Conservation (phyloP, 2,888 invertebrate species). For the Cyclophora albipunctata region DNA sequence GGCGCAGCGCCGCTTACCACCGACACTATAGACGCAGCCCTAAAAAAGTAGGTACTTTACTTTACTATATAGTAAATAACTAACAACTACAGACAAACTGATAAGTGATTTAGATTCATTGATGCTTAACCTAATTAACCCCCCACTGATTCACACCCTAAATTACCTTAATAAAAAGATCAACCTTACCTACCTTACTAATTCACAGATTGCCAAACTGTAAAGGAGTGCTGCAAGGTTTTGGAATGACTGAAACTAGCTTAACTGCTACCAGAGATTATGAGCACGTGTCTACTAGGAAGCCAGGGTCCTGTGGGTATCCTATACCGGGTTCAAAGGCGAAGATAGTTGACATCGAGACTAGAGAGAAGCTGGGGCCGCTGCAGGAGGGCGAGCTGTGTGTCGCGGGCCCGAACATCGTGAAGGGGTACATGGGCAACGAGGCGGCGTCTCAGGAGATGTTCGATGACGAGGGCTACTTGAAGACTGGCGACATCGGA, state of each 20-base stretch:
- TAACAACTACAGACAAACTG: too few relatives aligned
- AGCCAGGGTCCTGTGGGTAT: slow-evolving; percentile 46
- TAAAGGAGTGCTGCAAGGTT: slow-evolving; percentile 47
- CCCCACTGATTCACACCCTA: too few relatives aligned
- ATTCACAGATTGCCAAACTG: slow-evolving; percentile 42
- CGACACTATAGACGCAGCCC: slow-evolving; percentile 40
- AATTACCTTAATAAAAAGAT: too few relatives aligned
- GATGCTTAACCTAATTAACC: too few relatives aligned
- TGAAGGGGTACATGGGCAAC: slow-evolving; percentile 49
- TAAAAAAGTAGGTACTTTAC: slow-evolving; percentile 35
- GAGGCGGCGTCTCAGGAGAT: slow-evolving; percentile 34
- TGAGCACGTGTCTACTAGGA: slow-evolving; percentile 23
- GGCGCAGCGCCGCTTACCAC: slow-evolving; percentile 50
- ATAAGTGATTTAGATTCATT: too few relatives aligned
- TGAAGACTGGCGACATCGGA: slow-evolving; percentile 55
- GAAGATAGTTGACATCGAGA: slow-evolving; percentile 53
- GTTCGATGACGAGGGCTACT: slow-evolving; percentile 45
- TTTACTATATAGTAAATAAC: too few relatives aligned
- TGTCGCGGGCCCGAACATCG: slow-evolving; percentile 44
- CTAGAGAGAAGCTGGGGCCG: slow-evolving; percentile 34
- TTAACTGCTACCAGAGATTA: slow-evolving; percentile 40
- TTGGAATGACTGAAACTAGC: slow-evolving; percentile 59
- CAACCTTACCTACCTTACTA: too few relatives aligned
- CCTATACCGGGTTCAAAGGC: slow-evolving; percentile 40
- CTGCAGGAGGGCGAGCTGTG: slow-evolving; percentile 46